A percentile compares a stretch with the other conserved stretches of the same genome.
These are phyloP conservation scores for Epinephelus awoara DNA, from an alignment of 2,797 vertebrate genomes.

Conservation along the genomic window DNA sequence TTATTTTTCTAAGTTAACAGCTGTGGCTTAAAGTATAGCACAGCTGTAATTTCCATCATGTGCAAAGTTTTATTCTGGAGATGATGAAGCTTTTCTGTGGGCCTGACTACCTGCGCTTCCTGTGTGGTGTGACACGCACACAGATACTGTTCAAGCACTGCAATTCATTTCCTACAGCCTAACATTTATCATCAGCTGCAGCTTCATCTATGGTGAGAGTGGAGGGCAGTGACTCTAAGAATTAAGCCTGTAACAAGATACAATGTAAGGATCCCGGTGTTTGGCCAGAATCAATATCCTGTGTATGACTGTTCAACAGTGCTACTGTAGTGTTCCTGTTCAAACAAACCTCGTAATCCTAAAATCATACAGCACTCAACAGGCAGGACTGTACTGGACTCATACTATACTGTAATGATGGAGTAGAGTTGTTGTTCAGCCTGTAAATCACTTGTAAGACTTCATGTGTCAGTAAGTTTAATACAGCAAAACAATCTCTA, in stretches of 20 bases:
- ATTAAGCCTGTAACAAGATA: slow-evolving; percentile 1
- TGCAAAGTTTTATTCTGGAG: slow-evolving; percentile 1
- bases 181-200: slow-evolving; percentile 22
- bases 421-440: slow-evolving; percentile 21
- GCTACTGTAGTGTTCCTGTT: slow-evolving; percentile 11
- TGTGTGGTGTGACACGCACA: not conserved
- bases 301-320: not conserved
- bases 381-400: not conserved
- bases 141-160: not conserved
- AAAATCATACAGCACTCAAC: not conserved
- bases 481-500: slow-evolving; percentile 57
- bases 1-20: no score
- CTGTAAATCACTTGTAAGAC: slow-evolving; percentile 37
- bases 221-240: slow-evolving; percentile 9
- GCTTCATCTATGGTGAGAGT: not conserved
- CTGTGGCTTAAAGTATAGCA: no score
- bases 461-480: slow-evolving; percentile 45
- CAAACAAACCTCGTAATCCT: slow-evolving; percentile 31
- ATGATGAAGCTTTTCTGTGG: slow-evolving; percentile 31
- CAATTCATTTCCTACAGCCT: not conserved
- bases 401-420: slow-evolving; percentile 24
- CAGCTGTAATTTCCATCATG: not conserved
- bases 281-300: slow-evolving; percentile 32
- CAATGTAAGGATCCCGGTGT: not conserved
- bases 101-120: not conserved